A percentile compares a stretch with the other conserved stretches of the same genome.
These are phyloP conservation scores for Haplochromis vanheusdeni DNA, from an alignment of 2,113 vertebrate species.

Conservation along the genomic window DNA sequence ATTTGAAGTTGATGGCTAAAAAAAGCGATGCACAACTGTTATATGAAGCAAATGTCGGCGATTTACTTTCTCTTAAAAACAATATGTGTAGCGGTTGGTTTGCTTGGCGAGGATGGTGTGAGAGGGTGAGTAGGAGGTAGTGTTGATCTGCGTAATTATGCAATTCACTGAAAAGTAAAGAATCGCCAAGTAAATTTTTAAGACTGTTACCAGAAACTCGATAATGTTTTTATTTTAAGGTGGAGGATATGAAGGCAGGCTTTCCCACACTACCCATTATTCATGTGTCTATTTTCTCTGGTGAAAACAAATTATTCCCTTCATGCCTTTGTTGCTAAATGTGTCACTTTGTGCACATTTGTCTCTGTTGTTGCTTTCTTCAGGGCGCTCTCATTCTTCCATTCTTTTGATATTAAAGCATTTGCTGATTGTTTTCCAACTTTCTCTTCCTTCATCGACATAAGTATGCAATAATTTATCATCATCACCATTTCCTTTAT, in stretches of 20 bases:
- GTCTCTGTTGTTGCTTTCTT: not conserved
- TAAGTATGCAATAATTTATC: not conserved
- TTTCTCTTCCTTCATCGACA: not conserved
- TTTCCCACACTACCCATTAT: conserved; percentile 14
- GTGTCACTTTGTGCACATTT: not conserved
- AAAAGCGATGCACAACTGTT: conserved; percentile 4
- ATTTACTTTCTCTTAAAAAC: not conserved
- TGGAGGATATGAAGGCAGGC: not conserved
- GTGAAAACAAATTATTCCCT: not conserved
- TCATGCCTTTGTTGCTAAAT: not conserved
- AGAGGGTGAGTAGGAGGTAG: not conserved
- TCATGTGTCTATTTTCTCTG: not conserved
- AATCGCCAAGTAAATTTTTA: not conserved
- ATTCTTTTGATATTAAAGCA: not conserved
- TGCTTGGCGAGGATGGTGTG: not conserved
- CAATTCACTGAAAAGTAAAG: not conserved
- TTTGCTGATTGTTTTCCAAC: not conserved
- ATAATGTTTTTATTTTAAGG: conserved; percentile 1
- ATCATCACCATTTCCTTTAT: not conserved
- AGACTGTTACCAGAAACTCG: not conserved
- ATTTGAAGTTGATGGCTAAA: not conserved
- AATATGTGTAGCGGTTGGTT: not conserved
- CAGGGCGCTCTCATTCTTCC: not conserved
- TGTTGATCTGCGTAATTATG: not conserved
- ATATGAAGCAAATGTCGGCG: not conserved